These are phyloP conservation scores for Lithobates sylvaticus DNA, from an alignment of 2,797 vertebrate genomes.

Conservation along the genomic window DNA sequence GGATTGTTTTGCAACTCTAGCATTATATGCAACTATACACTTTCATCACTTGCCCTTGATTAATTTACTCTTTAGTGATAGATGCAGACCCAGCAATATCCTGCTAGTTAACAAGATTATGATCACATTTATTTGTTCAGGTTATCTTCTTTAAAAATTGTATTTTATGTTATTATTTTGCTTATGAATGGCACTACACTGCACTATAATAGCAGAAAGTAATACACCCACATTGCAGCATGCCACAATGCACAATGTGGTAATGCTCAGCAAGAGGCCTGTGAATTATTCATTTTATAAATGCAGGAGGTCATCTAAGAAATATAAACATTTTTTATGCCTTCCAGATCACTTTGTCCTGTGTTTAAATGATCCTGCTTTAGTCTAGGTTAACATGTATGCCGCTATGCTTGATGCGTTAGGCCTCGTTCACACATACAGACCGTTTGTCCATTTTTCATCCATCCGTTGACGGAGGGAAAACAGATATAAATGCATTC, in stretches of 20 bases:
- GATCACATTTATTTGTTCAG: constrained; percentile 80
- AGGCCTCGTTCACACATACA: too few species aligned
- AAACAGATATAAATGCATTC: too few species aligned
- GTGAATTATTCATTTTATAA: too few species aligned
- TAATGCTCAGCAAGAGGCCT: too few species aligned
- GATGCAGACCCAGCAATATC: constrained; percentile 78
- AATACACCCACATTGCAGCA: not conserved
- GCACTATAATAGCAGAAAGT: not conserved
- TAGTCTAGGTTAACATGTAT: too few species aligned
- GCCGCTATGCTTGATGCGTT: too few species aligned
- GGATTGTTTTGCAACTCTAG: constrained; percentile 76
- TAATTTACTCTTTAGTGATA: constrained; percentile 78
- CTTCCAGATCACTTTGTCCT: too few species aligned
- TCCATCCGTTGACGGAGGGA: too few species aligned
- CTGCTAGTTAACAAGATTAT: constrained; percentile 87
- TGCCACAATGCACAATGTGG: not conserved
- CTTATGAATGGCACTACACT: not conserved
- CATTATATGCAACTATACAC: constrained; percentile 80
- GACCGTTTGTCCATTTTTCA: too few species aligned
- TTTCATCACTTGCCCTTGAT: constrained; percentile 81
- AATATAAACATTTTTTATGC: too few species aligned
- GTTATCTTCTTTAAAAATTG: constrained; percentile 40
- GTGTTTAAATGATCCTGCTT: too few species aligned
- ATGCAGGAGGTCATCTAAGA: too few species aligned
- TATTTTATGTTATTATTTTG: not conserved